Percentiles rank a stretch among this genome's conserved stretches.
Evolutionary conservation across 1,140 invertebrate species (phyloP).

Genomic region (Lordiphosa stackelbergi): DNA sequence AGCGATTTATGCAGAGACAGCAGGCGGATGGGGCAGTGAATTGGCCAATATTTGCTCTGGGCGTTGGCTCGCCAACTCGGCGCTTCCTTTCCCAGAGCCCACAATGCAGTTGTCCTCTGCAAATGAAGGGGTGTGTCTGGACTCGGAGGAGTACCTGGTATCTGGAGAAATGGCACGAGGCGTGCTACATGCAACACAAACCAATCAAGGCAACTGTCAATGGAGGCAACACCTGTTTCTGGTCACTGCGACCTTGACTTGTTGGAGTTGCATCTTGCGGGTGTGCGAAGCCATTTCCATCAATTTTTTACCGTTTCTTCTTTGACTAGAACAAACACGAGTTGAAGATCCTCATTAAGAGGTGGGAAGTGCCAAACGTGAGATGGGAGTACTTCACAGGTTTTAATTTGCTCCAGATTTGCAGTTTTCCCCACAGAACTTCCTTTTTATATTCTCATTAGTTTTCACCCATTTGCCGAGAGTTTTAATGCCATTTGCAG

Average conservation of each 20-base stretch:
- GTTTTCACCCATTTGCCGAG: slow-evolving; percentile 30
- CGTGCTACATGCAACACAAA: slow-evolving; percentile 63
- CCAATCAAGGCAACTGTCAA: slow-evolving; percentile 66
- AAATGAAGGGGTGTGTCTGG: slow-evolving; percentile 46
- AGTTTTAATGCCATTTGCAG: slow-evolving; percentile 46
- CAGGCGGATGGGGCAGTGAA: slow-evolving; percentile 13
- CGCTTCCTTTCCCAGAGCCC: slow-evolving; percentile 13
- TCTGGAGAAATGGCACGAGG: slow-evolving; percentile 19
- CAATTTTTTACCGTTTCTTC: slow-evolving; percentile 31
- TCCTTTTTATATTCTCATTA: slow-evolving; percentile 43
- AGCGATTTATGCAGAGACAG: slow-evolving; percentile 42
- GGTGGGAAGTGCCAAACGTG: too few relatives aligned
- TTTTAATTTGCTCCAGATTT: neutral
- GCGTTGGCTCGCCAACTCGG: slow-evolving; percentile 32
- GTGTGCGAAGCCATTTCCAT: slow-evolving; percentile 30
- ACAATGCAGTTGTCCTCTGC: slow-evolving; percentile 61
- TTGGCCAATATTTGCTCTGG: slow-evolving; percentile 56
- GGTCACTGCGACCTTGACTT: slow-evolving; percentile 46
- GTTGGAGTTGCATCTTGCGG: slow-evolving; percentile 22
- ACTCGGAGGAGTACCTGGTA: slow-evolving; percentile 15
- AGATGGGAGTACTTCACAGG: neutral
- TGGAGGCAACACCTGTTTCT: slow-evolving; percentile 55
- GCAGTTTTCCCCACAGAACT: slow-evolving; percentile 17
- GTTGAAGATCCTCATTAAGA: slow-evolving; percentile 9
- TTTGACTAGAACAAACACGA: slow-evolving; percentile 16